Evolutionary conservation across 2,888 invertebrate genomes (phyloP).

Genomic region (Polylopha cassiicola): DNA sequence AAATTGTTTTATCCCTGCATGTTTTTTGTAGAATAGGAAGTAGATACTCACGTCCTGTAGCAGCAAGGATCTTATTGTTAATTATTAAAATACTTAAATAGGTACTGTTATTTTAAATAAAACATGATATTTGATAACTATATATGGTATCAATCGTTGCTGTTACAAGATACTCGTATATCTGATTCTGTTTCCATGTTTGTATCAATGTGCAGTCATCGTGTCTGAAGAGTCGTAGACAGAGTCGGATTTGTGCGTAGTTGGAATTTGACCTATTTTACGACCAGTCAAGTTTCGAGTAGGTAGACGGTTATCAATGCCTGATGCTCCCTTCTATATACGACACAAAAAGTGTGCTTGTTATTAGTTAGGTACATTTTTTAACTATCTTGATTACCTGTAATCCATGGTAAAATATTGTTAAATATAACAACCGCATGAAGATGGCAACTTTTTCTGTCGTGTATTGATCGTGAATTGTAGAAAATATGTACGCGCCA

Average conservation of each 20-base stretch:
- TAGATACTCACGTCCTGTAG: constrained; percentile 29
- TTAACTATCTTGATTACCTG: no score
- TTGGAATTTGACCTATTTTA: constrained; percentile 12
- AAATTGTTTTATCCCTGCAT: constrained; percentile 35
- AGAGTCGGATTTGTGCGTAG: constrained; percentile 39
- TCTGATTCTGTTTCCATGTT: constrained; percentile 35
- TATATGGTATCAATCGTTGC: constrained; percentile 19
- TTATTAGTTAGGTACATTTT: no score
- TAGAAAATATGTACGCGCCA: constrained; percentile 38
- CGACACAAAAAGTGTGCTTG: constrained; percentile 5
- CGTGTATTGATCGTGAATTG: constrained; percentile 15
- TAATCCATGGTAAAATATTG: no score
- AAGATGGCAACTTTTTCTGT: constrained; percentile 6
- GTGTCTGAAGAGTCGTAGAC: constrained; percentile 41
- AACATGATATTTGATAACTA: neutral
- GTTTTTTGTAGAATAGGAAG: constrained; percentile 27
- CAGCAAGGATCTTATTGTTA: constrained; percentile 23
- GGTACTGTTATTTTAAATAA: neutral
- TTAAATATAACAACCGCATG: no score
- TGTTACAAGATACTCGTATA: constrained; percentile 31
- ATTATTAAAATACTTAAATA: neutral
- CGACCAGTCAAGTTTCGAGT: constrained; percentile 12
- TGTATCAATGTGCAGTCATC: constrained; percentile 24
- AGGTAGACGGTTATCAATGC: constrained; percentile 9
- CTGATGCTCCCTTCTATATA: constrained; percentile 11